A percentile compares a stretch with the other conserved stretches of the same genome.
Conservation (phyloP, 2,888 invertebrate species). For the Neoascia interrupta region DNA sequence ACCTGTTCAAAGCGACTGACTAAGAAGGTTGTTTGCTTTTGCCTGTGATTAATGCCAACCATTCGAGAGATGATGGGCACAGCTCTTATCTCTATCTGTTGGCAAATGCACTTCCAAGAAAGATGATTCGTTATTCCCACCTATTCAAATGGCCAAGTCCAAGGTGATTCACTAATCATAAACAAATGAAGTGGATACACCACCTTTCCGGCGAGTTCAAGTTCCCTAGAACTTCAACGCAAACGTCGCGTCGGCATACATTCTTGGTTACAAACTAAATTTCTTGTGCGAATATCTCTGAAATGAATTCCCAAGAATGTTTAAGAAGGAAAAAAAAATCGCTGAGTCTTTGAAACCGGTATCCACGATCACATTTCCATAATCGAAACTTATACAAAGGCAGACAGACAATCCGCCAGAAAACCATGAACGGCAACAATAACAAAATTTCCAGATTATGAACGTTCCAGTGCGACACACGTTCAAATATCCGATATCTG, state of each 20-base stretch:
- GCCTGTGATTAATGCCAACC: conserved; percentile 45
- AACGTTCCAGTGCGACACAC: no score
- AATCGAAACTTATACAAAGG: conserved; percentile 48
- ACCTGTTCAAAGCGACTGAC: conserved; percentile 34
- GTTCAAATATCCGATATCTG: no score
- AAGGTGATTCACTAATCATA: conserved; percentile 44
- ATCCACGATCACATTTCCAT: conserved; percentile 54
- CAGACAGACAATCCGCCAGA: not conserved
- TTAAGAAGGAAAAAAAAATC: conserved; percentile 11
- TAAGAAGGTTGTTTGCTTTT: conserved; percentile 26
- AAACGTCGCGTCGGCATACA: not conserved
- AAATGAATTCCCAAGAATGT: conserved; percentile 25
- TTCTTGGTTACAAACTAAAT: not conserved
- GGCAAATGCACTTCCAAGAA: conserved; percentile 42
- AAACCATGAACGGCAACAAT: no score
- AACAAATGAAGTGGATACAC: conserved; percentile 6
- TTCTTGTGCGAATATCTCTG: conserved; percentile 36
- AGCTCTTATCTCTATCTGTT: no score
- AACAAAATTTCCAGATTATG: no score
- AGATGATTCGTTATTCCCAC: conserved; percentile 13
- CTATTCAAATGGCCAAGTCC: not conserved
- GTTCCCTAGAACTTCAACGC: conserved; percentile 1
- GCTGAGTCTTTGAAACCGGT: conserved; percentile 57
- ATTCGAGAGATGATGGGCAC: conserved; percentile 29
- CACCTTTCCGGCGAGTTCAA: conserved; percentile 29